phyloP scores from a whole-genome alignment of 2,113 vertebrate species.

The Anoplopoma fimbria region DNA sequence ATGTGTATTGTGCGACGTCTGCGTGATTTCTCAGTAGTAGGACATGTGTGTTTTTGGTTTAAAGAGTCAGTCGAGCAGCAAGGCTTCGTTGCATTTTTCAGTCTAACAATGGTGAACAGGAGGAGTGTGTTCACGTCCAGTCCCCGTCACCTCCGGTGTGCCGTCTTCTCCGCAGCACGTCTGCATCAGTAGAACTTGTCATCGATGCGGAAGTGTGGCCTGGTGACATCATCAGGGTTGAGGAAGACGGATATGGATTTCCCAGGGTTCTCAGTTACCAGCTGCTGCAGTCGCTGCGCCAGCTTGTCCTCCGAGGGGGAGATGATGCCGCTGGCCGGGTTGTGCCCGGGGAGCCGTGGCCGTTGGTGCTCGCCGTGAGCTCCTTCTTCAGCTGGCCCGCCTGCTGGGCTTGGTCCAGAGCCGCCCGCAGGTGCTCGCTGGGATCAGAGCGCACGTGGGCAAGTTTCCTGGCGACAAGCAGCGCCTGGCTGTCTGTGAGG shows the following conservation, averaged over 20 bases:
- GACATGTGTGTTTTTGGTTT: constrained; percentile 69
- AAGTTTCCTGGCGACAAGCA: constrained; percentile 83
- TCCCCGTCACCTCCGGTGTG: constrained; percentile 8
- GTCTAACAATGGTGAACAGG: constrained; percentile 14
- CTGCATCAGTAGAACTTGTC: constrained; percentile 86
- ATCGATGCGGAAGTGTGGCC: constrained; percentile 87
- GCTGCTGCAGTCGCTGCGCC: constrained; percentile 85
- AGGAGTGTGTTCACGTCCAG: constrained; percentile 7
- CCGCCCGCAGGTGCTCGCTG: constrained; percentile 84
- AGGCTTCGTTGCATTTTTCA: constrained; percentile 16
- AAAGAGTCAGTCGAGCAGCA: constrained; percentile 60
- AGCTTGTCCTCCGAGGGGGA: constrained; percentile 84
- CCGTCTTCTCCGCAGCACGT: background rate
- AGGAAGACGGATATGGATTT: constrained; percentile 89
- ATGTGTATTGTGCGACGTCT: constrained; percentile 33
- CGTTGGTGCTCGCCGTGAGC: constrained; percentile 71
- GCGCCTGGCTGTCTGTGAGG: constrained; percentile 78
- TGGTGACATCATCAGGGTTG: constrained; percentile 86
- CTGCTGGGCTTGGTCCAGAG: constrained; percentile 87
- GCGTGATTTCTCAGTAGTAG: constrained; percentile 19
- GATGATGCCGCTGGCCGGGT: constrained; percentile 70
- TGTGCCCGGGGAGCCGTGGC: constrained; percentile 76
- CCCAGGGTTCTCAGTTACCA: constrained; percentile 87
- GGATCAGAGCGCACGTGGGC: constrained; percentile 87
- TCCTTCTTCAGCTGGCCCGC: constrained; percentile 85